Evolutionary conservation across 2,113 vertebrate species (phyloP).

Genomic region (Equus przewalskii): DNA sequence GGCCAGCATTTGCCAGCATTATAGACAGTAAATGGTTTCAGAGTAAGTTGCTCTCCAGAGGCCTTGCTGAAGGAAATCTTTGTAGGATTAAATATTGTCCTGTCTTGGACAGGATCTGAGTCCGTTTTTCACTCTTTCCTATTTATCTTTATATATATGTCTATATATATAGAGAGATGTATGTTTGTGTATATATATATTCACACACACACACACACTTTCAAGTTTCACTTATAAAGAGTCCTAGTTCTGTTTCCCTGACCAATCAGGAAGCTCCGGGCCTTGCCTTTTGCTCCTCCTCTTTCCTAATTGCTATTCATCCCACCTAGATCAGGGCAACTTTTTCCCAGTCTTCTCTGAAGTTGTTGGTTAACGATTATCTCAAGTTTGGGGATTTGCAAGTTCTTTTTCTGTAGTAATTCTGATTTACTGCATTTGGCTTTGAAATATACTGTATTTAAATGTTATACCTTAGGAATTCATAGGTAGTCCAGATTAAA

Average conservation of each 20-base stretch:
- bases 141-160: background rate
- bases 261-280: background rate
- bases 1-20: background rate
- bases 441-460: conserved; percentile 29
- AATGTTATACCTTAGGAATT: conserved; percentile 26
- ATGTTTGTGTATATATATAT: background rate
- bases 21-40: background rate
- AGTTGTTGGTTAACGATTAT: conserved; percentile 25
- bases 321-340: background rate
- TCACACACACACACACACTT: background rate
- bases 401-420: conserved; percentile 19
- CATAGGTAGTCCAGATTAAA: conserved; percentile 9
- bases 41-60: background rate
- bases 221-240: background rate
- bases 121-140: background rate
- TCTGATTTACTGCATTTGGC: background rate
- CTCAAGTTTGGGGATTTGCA: background rate
- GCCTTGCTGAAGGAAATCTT: background rate
- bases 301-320: conserved; percentile 1
- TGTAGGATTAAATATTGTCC: background rate
- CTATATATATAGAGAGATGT: too few relatives aligned
- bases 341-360: background rate
- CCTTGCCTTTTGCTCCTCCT: background rate
- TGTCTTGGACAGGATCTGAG: background rate
- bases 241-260: background rate